phyloP scores from a whole-genome alignment of 2,113 vertebrate species.

The Channa argus region DNA sequence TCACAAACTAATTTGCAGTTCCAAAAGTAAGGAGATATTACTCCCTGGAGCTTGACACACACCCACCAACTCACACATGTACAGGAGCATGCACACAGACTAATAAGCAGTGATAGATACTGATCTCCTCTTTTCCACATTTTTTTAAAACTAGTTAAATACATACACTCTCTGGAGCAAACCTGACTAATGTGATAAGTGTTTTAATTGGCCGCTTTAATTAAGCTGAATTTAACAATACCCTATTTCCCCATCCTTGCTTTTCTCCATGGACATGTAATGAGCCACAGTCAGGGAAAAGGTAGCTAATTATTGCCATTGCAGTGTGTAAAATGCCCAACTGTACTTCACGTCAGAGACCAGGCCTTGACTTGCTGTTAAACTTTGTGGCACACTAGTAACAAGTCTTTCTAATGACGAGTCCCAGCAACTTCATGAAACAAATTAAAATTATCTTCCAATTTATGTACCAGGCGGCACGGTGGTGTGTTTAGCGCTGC shows the following conservation, averaged over 20 bases:
- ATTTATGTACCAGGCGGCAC: no score
- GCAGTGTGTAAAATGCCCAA: slow-evolving; percentile 39
- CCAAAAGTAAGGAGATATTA: slow-evolving; percentile 43
- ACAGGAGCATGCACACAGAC: slow-evolving; percentile 29
- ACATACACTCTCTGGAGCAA: slow-evolving; percentile 63
- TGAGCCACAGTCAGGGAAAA: slow-evolving; percentile 57
- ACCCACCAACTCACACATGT: slow-evolving; percentile 18
- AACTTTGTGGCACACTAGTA: slow-evolving; percentile 27
- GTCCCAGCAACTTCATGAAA: no score
- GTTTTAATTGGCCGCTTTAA: slow-evolving; percentile 76
- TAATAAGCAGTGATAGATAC: slow-evolving; percentile 63
- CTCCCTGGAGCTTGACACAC: slow-evolving; percentile 38
- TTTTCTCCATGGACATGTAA: slow-evolving; percentile 59
- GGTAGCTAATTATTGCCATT: slow-evolving; percentile 56
- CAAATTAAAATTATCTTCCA: no score
- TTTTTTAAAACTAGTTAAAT: slow-evolving; percentile 64
- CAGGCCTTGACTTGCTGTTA: slow-evolving; percentile 26
- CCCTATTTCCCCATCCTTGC: slow-evolving; percentile 46
- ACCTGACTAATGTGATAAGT: slow-evolving; percentile 68
- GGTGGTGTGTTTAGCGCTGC: no score
- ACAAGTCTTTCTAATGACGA: not conserved
- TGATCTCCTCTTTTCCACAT: slow-evolving; percentile 60
- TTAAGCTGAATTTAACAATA: slow-evolving; percentile 71
- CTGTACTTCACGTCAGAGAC: slow-evolving; percentile 48
- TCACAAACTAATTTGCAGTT: slow-evolving; percentile 41